phyloP scores from a whole-genome alignment of 2,797 vertebrate genomes.

The Xenops minutus region DNA sequence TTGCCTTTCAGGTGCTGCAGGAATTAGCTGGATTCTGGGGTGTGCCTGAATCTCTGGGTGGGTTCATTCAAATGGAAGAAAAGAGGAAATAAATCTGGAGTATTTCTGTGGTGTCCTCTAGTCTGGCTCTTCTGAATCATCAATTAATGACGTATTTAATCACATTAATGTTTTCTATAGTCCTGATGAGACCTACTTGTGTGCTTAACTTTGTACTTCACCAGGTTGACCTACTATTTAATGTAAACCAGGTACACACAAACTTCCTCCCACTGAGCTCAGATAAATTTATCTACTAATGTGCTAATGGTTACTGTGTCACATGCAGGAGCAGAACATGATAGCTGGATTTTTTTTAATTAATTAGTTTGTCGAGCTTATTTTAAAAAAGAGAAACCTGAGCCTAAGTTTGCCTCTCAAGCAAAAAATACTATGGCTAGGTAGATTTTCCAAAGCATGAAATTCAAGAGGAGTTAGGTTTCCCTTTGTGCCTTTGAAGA shows the following conservation, averaged over 20 bases:
- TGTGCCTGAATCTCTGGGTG: neutral
- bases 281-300: constrained; percentile 12
- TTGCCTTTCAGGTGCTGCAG: neutral
- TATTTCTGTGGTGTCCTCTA: neutral
- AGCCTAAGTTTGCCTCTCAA: constrained; percentile 36
- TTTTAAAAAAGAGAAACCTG: constrained; percentile 46
- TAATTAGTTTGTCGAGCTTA: constrained; percentile 52
- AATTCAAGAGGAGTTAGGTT: constrained; percentile 45
- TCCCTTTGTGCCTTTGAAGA: constrained; percentile 50
- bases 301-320: neutral
- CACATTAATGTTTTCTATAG: constrained; percentile 1
- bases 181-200: constrained; percentile 15
- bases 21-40: neutral
- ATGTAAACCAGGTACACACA: neutral
- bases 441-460: constrained; percentile 55
- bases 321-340: neutral
- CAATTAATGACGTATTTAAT: constrained; percentile 19
- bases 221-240: constrained; percentile 1
- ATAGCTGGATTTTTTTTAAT: constrained; percentile 38
- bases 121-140: constrained; percentile 7
- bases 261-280: neutral
- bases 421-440: constrained; percentile 35
- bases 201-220: neutral
- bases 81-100: neutral
- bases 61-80: neutral